Evolutionary conservation across 1,140 invertebrate species (phyloP).

Genomic region (Glomeris maerens): DNA sequence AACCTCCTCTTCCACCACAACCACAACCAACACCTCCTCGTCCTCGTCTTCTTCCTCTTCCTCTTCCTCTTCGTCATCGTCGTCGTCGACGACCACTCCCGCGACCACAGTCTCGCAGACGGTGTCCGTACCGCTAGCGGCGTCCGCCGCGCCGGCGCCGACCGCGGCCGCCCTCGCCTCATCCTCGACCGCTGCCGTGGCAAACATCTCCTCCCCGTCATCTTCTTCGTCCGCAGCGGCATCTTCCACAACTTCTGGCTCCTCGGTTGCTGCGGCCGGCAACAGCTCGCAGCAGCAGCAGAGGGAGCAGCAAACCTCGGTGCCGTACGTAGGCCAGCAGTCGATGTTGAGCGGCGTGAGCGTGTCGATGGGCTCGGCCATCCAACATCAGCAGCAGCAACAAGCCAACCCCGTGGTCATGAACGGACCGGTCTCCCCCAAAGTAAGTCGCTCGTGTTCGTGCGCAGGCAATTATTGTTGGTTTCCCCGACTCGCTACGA

Average conservation of each 20-base stretch:
- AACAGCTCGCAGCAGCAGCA: conserved; percentile 2
- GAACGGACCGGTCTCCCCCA: conserved; percentile 15
- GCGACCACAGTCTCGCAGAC: neutral
- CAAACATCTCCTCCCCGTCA: neutral
- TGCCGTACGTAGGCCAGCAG: neutral
- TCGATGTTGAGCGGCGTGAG: conserved; percentile 3
- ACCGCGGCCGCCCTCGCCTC: too few species aligned
- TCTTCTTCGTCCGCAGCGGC: neutral
- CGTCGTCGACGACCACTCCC: neutral
- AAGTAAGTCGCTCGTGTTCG: conserved; percentile 7
- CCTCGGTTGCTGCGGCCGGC: neutral
- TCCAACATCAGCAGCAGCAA: conserved; percentile 18
- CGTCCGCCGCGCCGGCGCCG: too few species aligned
- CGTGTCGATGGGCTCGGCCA: conserved; percentile 14
- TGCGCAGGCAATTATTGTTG: neutral
- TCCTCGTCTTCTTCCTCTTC: conserved; percentile 9
- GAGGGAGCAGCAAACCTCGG: conserved; percentile 6
- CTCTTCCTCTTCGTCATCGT: conserved; percentile 7
- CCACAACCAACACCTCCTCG: neutral
- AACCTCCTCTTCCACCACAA: neutral
- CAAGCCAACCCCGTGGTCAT: neutral
- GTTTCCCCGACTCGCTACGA: neutral
- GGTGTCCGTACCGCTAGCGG: neutral
- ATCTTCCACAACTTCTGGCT: neutral
- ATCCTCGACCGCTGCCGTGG: conserved; percentile 12